Conservation (phyloP, 2,888 invertebrate species). For the Heliconius sara region DNA sequence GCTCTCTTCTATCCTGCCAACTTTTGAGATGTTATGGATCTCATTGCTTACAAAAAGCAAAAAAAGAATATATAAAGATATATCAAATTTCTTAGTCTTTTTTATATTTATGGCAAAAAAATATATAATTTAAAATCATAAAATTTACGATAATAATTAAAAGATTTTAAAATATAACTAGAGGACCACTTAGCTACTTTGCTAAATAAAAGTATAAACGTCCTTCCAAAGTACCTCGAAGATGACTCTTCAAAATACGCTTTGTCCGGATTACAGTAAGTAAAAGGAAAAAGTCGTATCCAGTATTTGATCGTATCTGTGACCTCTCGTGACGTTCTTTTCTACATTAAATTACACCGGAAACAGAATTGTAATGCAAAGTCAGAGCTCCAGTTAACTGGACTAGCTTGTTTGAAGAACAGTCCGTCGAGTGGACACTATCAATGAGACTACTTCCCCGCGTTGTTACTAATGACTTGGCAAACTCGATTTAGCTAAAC, state of each 20-base stretch:
- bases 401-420: slow-evolving; percentile 14
- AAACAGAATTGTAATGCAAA: slow-evolving; percentile 19
- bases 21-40: no score
- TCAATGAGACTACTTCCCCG: slow-evolving; percentile 11
- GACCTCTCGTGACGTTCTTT: slow-evolving; percentile 22
- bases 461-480: background rate
- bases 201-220: slow-evolving; percentile 28
- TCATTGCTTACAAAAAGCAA: no score
- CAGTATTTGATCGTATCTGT: slow-evolving; percentile 20
- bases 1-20: no score
- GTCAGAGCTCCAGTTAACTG: slow-evolving; percentile 25
- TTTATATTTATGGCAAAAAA: no score
- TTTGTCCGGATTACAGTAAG: slow-evolving; percentile 68
- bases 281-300: slow-evolving; percentile 56
- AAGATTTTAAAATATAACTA: slow-evolving; percentile 17
- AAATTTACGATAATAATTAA: background rate
- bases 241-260: slow-evolving; percentile 54
- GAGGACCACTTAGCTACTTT: slow-evolving; percentile 19
- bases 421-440: slow-evolving; percentile 23
- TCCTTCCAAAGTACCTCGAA: slow-evolving; percentile 5
- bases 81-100: no score
- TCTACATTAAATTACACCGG: slow-evolving; percentile 4
- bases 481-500: background rate
- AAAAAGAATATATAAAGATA: no score
- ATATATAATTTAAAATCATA: background rate